Conservation (phyloP, 2,113 vertebrate species). For the Nothocercus nigrocapillus region DNA sequence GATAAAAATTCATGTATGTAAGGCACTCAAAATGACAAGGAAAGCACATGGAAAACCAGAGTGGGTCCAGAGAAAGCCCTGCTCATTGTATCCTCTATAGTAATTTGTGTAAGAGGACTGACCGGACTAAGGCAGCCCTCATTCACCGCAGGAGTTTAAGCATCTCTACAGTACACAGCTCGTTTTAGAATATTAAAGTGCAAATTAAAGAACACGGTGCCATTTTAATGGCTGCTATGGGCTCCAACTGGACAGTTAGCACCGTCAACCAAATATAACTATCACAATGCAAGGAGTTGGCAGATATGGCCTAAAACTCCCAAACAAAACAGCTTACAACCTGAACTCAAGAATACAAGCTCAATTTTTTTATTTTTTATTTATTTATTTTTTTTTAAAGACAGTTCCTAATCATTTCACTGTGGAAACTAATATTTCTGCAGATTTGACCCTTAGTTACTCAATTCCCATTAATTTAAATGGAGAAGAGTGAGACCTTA, state of each 20-base stretch:
- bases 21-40: neutral
- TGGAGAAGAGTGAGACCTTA: neutral
- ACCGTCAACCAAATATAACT: neutral
- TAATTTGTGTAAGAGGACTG: neutral
- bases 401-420: neutral
- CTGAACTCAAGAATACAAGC: neutral
- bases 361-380: too few species aligned
- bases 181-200: neutral
- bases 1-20: neutral
- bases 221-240: neutral
- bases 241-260: neutral
- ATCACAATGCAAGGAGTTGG: neutral
- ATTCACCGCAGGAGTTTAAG: neutral
- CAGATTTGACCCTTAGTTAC: neutral
- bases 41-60: neutral
- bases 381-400: neutral
- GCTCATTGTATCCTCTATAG: neutral
- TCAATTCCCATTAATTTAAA: neutral
- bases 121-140: neutral
- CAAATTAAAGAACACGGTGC: neutral
- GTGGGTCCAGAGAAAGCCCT: neutral
- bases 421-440: neutral
- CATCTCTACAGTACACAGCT: neutral
- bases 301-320: neutral
- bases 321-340: neutral